phyloP scores from a whole-genome alignment of 1,140 invertebrate genomes.

The Papilio machaon region DNA sequence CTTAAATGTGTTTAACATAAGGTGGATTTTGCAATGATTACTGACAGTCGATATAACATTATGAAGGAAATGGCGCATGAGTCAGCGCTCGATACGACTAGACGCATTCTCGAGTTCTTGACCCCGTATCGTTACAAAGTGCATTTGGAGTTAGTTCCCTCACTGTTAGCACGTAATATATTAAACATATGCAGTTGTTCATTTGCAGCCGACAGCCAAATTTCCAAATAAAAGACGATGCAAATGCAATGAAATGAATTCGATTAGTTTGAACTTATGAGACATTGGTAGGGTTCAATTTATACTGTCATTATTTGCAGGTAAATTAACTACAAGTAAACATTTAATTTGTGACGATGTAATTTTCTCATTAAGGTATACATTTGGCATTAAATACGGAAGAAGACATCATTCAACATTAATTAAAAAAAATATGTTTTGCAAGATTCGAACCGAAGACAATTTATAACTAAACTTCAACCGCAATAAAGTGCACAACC shows the following conservation, averaged over 20 bases:
- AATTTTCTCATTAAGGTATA: too few relatives aligned
- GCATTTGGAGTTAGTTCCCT: slow-evolving; percentile 14
- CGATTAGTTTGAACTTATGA: too few relatives aligned
- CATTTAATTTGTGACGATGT: too few relatives aligned
- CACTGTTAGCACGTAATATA: background rate
- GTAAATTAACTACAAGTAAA: too few relatives aligned
- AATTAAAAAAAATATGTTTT: too few relatives aligned
- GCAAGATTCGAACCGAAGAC: too few relatives aligned
- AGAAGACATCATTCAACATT: too few relatives aligned
- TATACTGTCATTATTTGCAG: too few relatives aligned
- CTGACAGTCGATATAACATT: background rate
- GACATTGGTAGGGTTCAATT: too few relatives aligned
- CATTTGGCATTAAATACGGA: background rate
- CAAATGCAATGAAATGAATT: background rate
- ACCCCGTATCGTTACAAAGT: slow-evolving; percentile 23
- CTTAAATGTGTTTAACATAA: background rate
- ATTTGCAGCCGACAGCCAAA: background rate
- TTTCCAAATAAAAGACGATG: background rate
- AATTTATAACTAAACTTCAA: background rate
- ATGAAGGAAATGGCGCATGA: background rate
- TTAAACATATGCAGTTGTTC: background rate
- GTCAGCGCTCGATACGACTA: slow-evolving; percentile 32
- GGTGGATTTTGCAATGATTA: background rate
- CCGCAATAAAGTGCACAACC: too few relatives aligned
- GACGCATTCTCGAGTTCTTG: slow-evolving; percentile 28